Percentiles rank a stretch among this genome's conserved stretches.
Evolutionary conservation across 1,140 invertebrate species (phyloP).

Genomic region (Charaxes varanes): DNA sequence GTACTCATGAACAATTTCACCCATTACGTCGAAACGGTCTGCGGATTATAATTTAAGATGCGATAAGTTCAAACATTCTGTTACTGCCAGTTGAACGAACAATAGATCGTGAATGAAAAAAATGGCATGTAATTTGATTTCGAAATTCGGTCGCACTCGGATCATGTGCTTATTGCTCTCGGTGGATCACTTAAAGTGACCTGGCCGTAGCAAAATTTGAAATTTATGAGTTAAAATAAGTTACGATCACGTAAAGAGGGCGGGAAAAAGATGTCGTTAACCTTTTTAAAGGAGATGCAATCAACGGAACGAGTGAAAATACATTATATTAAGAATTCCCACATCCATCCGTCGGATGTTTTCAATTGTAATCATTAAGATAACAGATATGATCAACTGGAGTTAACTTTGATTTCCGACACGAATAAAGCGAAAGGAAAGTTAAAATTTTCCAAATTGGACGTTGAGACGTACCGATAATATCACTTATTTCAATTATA

Average conservation of each 20-base stretch:
- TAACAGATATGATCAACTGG: conserved; percentile 23
- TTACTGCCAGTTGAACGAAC: conserved; percentile 33
- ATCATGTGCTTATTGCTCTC: conserved; percentile 39
- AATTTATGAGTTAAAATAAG: conserved; percentile 9
- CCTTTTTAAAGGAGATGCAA: conserved; percentile 12
- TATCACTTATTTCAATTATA: too few relatives aligned
- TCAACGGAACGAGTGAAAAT: conserved; percentile 12
- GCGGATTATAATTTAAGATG: conserved; percentile 49
- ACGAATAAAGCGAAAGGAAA: conserved; percentile 12
- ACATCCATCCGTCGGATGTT: conserved; percentile 24
- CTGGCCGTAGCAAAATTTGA: conserved; percentile 9
- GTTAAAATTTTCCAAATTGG: conserved; percentile 3
- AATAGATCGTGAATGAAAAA: conserved; percentile 51
- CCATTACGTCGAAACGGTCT: conserved; percentile 40
- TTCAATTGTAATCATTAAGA: conserved; percentile 28
- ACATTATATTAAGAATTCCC: conserved; percentile 14
- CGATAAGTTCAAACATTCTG: conserved; percentile 44
- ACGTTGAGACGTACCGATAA: conserved; percentile 1
- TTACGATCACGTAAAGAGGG: conserved; percentile 10
- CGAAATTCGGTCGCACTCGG: conserved; percentile 25
- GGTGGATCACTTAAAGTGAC: conserved; percentile 25
- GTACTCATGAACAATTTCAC: conserved; percentile 43
- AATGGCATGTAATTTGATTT: conserved; percentile 45
- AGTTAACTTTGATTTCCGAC: conserved; percentile 25
- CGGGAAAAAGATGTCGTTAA: conserved; percentile 12